Base-by-base conservation (phyloP, 2,113 vertebrate genomes). In the Pomatorhinus ruficollis region DNA sequence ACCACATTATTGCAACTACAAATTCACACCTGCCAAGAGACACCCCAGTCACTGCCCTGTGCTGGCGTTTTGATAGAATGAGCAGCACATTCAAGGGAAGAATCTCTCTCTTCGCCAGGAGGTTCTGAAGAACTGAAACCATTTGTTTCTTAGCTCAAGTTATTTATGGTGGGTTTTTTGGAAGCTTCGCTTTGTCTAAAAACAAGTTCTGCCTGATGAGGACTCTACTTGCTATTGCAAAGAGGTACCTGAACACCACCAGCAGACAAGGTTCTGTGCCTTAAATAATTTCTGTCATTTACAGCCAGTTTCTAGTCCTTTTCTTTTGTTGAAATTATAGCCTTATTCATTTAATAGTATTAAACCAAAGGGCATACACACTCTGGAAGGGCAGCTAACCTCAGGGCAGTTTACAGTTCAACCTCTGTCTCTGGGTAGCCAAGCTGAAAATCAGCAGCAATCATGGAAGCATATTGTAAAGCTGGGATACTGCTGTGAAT, bases 401-500 rank as follows among this genome's bases (percentile, higher is more conserved):
- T 93, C 78, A n/a, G 86, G 92, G 95, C 75, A 95, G 63, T 85
- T 88, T 70, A 83, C 56, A 93, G 94, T 84, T 89, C 89, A 89
- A 87, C 66, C 86, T 94, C 80, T 80, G 90, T 83, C 93, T 96
- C 87, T 84, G 84, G 78, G 76, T 23, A 94, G 65, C 45, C 0
- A 2, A 77, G 83, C 5, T 33, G 39, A 91, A 96, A 97, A 96
- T 83, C 70, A 90, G 88, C 9, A 15, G 95, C 56, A 96, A 63
- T 85, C 60, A 45, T 5, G 39, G 72, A 75, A 91, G 31, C 57
- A 44, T 27, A 83, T 4, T 52, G 74, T 56, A 75, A 86, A 70
- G 18, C 59, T 49, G 86, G 44, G 50, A 53, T 18, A 33, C 25
- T 54, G 75, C 42, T 85, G 87, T 50, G 77, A 96, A 91, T 74